Evolutionary conservation across 1,140 invertebrate genomes (phyloP), one percentile per base, ranked within the genome.

Genomic region (Drosophila sp.): DNA sequence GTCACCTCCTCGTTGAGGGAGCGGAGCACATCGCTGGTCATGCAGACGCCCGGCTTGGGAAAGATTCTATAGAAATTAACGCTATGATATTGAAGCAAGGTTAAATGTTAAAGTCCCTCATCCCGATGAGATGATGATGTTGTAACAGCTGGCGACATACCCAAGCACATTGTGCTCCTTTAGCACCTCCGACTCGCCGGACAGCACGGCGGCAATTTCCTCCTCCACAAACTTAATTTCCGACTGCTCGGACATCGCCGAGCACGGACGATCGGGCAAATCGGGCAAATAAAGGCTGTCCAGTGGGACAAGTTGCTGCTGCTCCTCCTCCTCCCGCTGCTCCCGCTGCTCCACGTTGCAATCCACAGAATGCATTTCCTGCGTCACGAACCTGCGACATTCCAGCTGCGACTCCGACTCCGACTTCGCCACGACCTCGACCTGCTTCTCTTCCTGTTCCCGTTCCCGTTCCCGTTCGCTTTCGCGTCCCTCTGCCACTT

Each of bases 11-110:
- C 93, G 77, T 95, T 94, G 5, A 95, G 78, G 11, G 94, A 95
- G 72, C 94, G 94, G 63, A 96, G 92, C 0, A 96, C 95, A 84
- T 95, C 94, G n/a, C 95, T 96, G 64, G 94, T 93, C 82, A 94
- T 95, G 34, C 95, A 92, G 7, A 94, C 93, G 7, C 94, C 93
- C 13, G 93, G 92, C 54, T 94, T 93, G 0, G 95, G 95, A 38
- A 94, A 94, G 38, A 95, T 93, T 80, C 94, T 94, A 53, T 95
- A 94, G 89, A 95, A 94, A 91, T 95, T 95, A 4, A 94, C 94
- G 56, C 94, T 95, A 72, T 70, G 65, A 79, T 76, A 65, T 79
- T 54, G 51, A 62, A 34, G 46, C 4, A 45, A 51, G 13, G 7
- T 13, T 16, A 21, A 21, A 21, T n/a, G 38, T 74, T 64, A 72